phyloP scores from a whole-genome alignment of 2,797 vertebrate genomes.

The Balearica regulorum region DNA sequence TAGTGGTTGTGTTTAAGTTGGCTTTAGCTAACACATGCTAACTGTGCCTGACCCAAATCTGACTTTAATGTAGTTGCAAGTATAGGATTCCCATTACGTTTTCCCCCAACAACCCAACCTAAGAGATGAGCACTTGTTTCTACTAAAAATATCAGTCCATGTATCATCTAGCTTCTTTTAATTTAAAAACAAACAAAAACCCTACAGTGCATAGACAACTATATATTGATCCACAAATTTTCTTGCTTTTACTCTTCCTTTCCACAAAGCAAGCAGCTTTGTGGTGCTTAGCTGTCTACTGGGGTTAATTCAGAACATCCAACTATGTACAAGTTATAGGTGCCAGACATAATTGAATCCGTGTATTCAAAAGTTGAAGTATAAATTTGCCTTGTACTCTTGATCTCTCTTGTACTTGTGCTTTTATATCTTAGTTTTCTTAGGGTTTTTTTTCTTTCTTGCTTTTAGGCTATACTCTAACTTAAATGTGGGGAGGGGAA shows the following conservation, averaged over 20 bases:
- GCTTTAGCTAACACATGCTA: neutral
- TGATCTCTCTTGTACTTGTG: neutral
- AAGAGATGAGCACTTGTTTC: neutral
- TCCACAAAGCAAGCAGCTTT: neutral
- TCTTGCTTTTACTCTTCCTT: neutral
- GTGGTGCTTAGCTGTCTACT: neutral
- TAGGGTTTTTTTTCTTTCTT: neutral
- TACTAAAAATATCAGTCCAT: neutral
- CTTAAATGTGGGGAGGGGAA: neutral
- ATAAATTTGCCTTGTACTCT: neutral
- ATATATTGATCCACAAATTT: neutral
- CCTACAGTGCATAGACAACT: neutral
- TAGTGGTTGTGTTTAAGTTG: neutral
- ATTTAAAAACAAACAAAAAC: neutral
- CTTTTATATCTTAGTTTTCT: neutral
- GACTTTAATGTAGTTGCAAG: neutral
- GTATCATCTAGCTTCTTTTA: neutral
- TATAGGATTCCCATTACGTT: neutral
- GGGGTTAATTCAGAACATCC: neutral
- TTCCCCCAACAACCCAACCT: neutral
- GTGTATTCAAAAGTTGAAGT: neutral
- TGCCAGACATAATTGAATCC: neutral
- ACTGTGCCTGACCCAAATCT: neutral
- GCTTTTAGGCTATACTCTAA: neutral
- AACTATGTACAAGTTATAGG: neutral